Conservation (phyloP, 2,797 vertebrate species). For the Capromys pilorides region DNA sequence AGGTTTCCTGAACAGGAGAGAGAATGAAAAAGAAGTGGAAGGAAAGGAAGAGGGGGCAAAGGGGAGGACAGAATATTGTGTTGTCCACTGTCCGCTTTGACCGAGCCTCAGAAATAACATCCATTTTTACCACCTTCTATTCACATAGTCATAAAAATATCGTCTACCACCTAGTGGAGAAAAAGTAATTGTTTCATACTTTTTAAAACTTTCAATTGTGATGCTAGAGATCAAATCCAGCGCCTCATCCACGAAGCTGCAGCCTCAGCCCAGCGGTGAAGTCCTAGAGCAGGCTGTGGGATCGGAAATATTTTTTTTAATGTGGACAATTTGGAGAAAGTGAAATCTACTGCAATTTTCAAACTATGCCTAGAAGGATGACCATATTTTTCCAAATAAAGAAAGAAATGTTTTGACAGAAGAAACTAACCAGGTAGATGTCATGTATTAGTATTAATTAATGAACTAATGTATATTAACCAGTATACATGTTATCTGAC, state of each 20-base stretch:
- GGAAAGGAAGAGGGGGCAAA: no score
- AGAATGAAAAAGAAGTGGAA: no score
- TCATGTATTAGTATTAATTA: no score
- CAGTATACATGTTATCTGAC: not conserved
- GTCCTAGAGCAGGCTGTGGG: not conserved
- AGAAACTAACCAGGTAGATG: not conserved
- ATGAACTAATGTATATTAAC: no score
- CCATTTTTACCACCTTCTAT: not conserved
- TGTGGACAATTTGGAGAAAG: not conserved
- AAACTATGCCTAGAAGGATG: not conserved
- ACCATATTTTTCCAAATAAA: not conserved
- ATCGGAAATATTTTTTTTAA: not conserved
- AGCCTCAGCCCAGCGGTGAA: not conserved
- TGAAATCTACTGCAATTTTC: slow-evolving; percentile 19
- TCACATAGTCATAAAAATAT: not conserved
- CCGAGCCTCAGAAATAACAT: not conserved
- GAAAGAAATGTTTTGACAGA: not conserved
- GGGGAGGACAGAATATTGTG: not conserved
- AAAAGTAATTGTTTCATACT: not conserved
- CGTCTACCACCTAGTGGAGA: not conserved
- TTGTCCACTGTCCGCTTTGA: not conserved
- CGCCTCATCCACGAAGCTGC: not conserved
- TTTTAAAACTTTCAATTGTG: not conserved
- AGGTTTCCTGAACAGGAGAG: not conserved
- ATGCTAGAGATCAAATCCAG: not conserved